Evolutionary conservation across 2,888 invertebrate species (phyloP).

Genomic region (Heteropelma amictum): DNA sequence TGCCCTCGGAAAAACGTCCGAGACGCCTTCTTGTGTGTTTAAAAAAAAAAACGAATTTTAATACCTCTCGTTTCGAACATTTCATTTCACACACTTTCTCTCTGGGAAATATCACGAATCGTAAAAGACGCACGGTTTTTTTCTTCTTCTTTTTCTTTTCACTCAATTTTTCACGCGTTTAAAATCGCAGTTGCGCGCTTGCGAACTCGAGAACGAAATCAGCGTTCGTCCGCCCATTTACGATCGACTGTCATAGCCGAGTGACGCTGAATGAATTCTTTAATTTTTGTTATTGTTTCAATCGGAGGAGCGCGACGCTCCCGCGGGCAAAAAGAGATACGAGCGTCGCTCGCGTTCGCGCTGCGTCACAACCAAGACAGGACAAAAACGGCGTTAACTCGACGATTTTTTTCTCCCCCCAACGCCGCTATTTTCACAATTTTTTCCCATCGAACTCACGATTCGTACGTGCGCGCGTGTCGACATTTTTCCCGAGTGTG

Average conservation of each 20-base stretch:
- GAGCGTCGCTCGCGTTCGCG: slow-evolving; percentile 28
- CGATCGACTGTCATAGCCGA: slow-evolving; percentile 3
- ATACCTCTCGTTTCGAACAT: background rate
- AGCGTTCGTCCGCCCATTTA: background rate
- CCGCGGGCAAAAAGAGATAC: slow-evolving; percentile 8
- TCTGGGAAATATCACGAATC: background rate
- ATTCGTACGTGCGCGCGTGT: background rate
- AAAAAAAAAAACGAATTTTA: background rate
- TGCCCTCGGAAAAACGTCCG: slow-evolving; percentile 5
- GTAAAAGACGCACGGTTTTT: too few relatives aligned
- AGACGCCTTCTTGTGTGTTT: slow-evolving; percentile 1
- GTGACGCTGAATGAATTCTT: background rate
- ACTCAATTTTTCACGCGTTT: background rate
- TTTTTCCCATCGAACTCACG: background rate
- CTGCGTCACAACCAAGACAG: slow-evolving; percentile 15
- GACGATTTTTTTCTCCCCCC: background rate
- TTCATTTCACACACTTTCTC: background rate
- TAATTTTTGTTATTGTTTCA: background rate
- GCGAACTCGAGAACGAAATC: background rate
- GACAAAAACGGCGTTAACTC: slow-evolving; percentile 25
- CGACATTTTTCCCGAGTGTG: background rate
- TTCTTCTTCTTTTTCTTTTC: too few relatives aligned
- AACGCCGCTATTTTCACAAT: background rate
- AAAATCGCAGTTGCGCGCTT: background rate
- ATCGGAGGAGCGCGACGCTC: background rate